Evolutionary conservation across 2,797 vertebrate genomes (phyloP).

Genomic region (Chelmon rostratus): DNA sequence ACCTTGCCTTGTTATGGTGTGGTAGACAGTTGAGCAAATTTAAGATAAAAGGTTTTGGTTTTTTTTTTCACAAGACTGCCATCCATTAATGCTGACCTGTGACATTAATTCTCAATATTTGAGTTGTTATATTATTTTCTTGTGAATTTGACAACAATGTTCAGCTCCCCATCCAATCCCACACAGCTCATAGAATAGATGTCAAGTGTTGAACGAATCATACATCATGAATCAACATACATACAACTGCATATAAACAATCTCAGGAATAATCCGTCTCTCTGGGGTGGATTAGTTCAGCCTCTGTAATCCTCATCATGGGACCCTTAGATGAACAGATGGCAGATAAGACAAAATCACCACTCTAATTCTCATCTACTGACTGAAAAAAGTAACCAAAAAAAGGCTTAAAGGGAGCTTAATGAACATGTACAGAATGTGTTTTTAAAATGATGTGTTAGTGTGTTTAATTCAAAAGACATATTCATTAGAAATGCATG

Average conservation of each 20-base stretch:
- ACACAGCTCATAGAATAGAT: constrained; percentile 20
- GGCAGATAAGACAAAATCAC: constrained; percentile 78
- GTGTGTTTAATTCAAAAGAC: background rate
- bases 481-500: background rate
- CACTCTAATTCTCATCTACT: constrained; percentile 69
- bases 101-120: background rate
- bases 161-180: background rate
- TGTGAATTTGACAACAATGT: background rate
- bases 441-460: constrained; percentile 2
- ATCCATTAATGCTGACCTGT: background rate
- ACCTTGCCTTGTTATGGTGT: background rate
- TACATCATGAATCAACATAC: constrained; percentile 45
- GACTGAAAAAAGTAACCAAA: constrained; percentile 44
- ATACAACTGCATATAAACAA: constrained; percentile 64
- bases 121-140: background rate
- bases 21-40: background rate
- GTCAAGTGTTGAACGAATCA: constrained; percentile 31
- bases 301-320: constrained; percentile 80
- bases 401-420: constrained; percentile 33
- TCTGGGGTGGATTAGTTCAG: constrained; percentile 76
- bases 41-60: background rate
- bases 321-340: constrained; percentile 79
- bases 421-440: constrained; percentile 23
- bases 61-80: background rate
- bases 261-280: constrained; percentile 77